Base-by-base conservation (phyloP, 2,113 vertebrate species). In the Albula glossodonta region DNA sequence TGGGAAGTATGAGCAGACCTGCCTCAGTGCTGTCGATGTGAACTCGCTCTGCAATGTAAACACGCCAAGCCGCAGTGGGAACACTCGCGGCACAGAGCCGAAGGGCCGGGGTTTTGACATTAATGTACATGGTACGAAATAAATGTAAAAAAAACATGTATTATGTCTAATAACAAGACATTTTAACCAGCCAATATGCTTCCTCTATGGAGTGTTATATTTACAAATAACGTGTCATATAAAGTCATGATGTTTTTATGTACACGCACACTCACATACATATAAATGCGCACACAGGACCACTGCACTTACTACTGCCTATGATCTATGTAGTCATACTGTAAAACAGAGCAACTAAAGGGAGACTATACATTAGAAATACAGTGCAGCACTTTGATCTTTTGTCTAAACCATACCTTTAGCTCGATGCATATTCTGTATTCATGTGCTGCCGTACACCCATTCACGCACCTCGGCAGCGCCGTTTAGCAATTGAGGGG, bases 401-500 rank as follows among this genome's bases (percentile, higher is more conserved):
- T 74, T 31, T n/a, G 22, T 31, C 5, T 74, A 10, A 31, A 25
- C n/a, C 9, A 31, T 8, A 6, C 70, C 70, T 74, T 31, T 31
- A 31, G 22, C n/a, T 9, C n/a, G 0, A n/a, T 3, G 25, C 22
- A 88, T 83, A 83, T 84, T 81, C 88, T 82, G 78, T 84, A 87
- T 87, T 81, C 77, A 88, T 49, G 56, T 6, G 31, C 88, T 80
- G 31, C 49, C 60, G 48, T 78, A 9, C 70, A 83, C 19, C 41
- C 84, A 48, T 82, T 80, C 31, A n/a, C 8, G 79, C 41, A 51
- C 78, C 82, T 78, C 83, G 88, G 86, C 88, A 87, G 83, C 88
- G 51, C 41, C 63, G 49, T 22, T 85, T 53, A 80, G 80, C 86
- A 87, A 87, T 80, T 88, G 82, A 87, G 88, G 84, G 88, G 31